Evolutionary conservation across 2,113 vertebrate species (phyloP).

Genomic region (Rhinopomastus cyanomelas): DNA sequence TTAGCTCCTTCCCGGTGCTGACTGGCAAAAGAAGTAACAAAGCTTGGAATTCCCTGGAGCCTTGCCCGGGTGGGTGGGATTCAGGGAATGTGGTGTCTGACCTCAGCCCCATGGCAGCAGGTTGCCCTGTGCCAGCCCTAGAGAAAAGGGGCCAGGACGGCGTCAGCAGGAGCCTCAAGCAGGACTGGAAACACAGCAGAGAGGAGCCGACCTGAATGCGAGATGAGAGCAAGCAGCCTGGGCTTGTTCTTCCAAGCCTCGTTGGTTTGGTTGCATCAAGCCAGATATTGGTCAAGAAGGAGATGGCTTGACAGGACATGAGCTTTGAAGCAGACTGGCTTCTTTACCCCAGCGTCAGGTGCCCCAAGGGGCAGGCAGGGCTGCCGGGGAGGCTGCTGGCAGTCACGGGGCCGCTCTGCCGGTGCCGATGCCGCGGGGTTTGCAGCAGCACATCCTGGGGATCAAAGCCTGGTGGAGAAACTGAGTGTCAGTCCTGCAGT

Average conservation of each 20-base stretch:
- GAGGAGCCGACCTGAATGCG: neutral
- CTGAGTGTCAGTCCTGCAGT: neutral
- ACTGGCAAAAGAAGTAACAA: neutral
- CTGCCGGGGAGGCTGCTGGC: neutral
- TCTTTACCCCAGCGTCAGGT: rapidly evolving
- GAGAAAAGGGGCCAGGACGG: neutral
- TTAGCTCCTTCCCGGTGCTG: neutral
- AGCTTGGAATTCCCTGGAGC: neutral
- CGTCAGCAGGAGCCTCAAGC: neutral
- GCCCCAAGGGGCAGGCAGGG: neutral
- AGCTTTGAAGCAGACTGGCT: neutral
- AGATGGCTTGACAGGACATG: neutral
- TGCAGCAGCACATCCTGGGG: neutral
- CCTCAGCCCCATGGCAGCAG: neutral
- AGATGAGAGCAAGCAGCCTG: neutral
- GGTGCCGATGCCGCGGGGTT: neutral
- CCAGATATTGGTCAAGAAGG: neutral
- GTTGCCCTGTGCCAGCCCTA: neutral
- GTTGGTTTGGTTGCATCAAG: neutral
- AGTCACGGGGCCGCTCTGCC: rapidly evolving
- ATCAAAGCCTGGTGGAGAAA: neutral
- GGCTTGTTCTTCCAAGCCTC: constrained; percentile 30
- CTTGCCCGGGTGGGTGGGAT: neutral
- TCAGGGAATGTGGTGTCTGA: rapidly evolving
- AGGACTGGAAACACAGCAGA: neutral